Conservation (phyloP, 2,113 vertebrate genomes). For the Epinephelus cyanopodus region DNA sequence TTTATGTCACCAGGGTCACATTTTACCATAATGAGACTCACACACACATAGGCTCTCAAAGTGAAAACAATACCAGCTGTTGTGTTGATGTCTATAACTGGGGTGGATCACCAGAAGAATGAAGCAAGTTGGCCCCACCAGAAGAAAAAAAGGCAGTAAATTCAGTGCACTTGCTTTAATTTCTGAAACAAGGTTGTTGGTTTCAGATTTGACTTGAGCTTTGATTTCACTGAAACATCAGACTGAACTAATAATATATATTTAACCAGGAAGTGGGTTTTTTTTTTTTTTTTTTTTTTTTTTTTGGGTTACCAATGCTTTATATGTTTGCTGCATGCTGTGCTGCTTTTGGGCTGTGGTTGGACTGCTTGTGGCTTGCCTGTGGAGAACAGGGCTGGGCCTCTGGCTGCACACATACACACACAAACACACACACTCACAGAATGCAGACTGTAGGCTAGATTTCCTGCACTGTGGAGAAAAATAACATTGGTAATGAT, state of each 20-base stretch:
- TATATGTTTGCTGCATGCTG: background rate
- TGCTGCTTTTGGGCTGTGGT: background rate
- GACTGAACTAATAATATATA: background rate
- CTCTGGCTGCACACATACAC: conserved; percentile 2
- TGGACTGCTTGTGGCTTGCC: conserved; percentile 17
- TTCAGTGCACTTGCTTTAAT: background rate
- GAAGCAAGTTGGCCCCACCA: background rate
- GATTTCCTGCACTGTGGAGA: conserved; percentile 46
- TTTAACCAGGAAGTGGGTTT: conserved; percentile 9
- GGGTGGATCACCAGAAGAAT: background rate
- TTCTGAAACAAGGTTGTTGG: background rate
- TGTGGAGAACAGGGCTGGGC: conserved; percentile 22
- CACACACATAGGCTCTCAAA: no score
- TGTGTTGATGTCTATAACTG: background rate
- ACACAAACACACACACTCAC: conserved; percentile 10
- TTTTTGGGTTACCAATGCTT: background rate
- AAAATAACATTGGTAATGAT: conserved; percentile 64
- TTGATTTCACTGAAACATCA: background rate
- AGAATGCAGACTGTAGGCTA: conserved; percentile 22
- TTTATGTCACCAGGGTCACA: no score
- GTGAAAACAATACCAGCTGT: no score
- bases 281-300: background rate
- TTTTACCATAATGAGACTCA: no score
- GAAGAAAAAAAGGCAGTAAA: background rate
- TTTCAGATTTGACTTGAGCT: background rate